Conservation (phyloP, 35 echinoderm and acorn worm species). For the Lytechinus pictus region DNA sequence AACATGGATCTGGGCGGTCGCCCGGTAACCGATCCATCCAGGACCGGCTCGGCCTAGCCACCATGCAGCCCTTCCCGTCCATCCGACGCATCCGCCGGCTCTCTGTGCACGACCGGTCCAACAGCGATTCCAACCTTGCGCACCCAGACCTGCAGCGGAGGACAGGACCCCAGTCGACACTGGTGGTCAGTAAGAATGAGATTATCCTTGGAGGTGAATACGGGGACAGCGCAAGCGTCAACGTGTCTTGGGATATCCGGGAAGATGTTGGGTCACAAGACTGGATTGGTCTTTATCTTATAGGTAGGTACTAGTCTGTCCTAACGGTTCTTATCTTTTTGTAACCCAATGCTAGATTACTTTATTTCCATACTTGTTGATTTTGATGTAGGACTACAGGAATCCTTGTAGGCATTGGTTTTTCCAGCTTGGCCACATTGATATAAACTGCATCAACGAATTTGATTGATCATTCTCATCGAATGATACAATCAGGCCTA, state of each 20-base stretch:
- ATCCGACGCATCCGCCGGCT: slow-evolving; percentile 75
- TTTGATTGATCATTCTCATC: too few species aligned
- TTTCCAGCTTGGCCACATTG: too few species aligned
- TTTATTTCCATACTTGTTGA: too few species aligned
- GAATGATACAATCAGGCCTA: too few species aligned
- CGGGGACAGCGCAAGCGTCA: slow-evolving; percentile 65
- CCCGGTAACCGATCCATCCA: slow-evolving; percentile 61
- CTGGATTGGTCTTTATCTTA: slow-evolving; percentile 92
- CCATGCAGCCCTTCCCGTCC: slow-evolving; percentile 59
- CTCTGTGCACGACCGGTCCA: slow-evolving; percentile 87
- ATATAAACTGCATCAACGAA: too few species aligned
- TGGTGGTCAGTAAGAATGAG: slow-evolving; percentile 88
- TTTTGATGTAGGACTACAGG: too few species aligned
- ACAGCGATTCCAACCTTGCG: slow-evolving; percentile 92
- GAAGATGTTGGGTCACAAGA: slow-evolving; percentile 76
- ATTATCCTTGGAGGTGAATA: slow-evolving; percentile 66
- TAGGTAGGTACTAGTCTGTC: slow-evolving; percentile 67
- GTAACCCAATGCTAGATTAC: too few species aligned
- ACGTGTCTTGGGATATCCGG: slow-evolving; percentile 93
- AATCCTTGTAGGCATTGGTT: too few species aligned
- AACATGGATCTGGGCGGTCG: slow-evolving; percentile 10
- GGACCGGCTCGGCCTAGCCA: slow-evolving; percentile 80
- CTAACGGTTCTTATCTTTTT: too few species aligned
- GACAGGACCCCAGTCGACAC: slow-evolving; percentile 65
- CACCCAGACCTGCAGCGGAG: slow-evolving; percentile 72